Conservation (phyloP, 2,888 invertebrate species). For the Melanostoma scalare region DNA sequence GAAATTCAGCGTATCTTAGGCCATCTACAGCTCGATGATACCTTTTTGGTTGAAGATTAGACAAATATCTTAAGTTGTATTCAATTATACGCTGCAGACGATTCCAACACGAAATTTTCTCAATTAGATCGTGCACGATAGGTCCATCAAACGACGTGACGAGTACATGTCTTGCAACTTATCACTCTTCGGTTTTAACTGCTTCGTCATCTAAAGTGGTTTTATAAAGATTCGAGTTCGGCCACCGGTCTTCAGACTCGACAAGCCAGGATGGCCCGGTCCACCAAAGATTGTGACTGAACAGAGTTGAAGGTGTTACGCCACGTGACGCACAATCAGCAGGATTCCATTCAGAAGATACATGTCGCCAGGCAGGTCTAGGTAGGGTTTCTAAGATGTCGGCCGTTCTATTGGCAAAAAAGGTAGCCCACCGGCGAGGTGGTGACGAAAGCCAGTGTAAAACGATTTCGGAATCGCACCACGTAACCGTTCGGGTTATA, state of each 20-base stretch:
- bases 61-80: conserved; percentile 1
- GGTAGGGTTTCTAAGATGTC: conserved; percentile 59
- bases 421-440: conserved; percentile 7
- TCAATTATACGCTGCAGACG: conserved; percentile 2
- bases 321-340: conserved; percentile 73
- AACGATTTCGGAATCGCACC: conserved; percentile 75
- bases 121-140: background rate
- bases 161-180: background rate
- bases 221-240: background rate
- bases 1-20: background rate
- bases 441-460: conserved; percentile 19
- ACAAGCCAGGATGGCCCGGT: conserved; percentile 7
- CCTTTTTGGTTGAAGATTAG: background rate
- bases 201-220: background rate
- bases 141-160: background rate
- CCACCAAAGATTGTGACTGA: conserved; percentile 31
- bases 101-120: conserved; percentile 29
- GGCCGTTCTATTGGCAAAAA: conserved; percentile 61
- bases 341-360: conserved; percentile 64
- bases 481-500: conserved; percentile 38
- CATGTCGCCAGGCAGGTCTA: conserved; percentile 60
- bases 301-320: conserved; percentile 43
- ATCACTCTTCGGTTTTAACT: background rate
- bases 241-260: background rate
- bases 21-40: background rate